Evolutionary conservation across 2,797 vertebrate species (phyloP).

Genomic region (Pseudomugil tenellus): DNA sequence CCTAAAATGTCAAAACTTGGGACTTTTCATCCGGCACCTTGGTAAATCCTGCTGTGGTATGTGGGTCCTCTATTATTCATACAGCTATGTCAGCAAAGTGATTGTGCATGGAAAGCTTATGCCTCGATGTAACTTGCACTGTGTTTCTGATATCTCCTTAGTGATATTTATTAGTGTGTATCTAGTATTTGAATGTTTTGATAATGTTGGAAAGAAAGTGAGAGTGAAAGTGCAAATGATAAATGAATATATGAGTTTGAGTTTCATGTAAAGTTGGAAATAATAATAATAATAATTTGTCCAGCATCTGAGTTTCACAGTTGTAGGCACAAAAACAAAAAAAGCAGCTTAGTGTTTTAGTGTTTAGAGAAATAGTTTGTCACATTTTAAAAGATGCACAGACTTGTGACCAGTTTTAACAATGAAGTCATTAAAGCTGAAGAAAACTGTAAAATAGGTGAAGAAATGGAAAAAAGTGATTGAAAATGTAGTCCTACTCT

Average conservation of each 20-base stretch:
- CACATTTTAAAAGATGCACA: neutral
- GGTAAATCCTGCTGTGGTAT: constrained; percentile 23
- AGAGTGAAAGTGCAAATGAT: neutral
- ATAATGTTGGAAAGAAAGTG: neutral
- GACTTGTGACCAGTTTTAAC: constrained; percentile 3
- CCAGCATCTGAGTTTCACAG: neutral
- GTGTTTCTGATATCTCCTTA: neutral
- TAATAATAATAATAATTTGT: neutral
- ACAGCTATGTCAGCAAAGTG: constrained; percentile 5
- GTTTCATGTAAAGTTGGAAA: neutral
- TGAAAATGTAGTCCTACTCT: neutral
- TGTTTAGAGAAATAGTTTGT: neutral
- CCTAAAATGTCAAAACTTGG: constrained; percentile 19
- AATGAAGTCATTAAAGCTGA: neutral
- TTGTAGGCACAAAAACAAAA: neutral
- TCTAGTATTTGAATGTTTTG: neutral
- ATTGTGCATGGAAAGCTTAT: neutral
- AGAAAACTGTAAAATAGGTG: neutral
- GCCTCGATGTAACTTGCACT: neutral
- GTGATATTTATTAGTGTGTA: neutral
- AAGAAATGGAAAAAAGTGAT: neutral
- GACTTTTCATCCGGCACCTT: neutral
- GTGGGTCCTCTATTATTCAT: neutral
- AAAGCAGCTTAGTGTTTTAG: too few relatives aligned
- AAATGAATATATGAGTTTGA: neutral